These are phyloP conservation scores for Babylonia areolata DNA, from an alignment of 1,140 invertebrate genomes.

Conservation along the genomic window DNA sequence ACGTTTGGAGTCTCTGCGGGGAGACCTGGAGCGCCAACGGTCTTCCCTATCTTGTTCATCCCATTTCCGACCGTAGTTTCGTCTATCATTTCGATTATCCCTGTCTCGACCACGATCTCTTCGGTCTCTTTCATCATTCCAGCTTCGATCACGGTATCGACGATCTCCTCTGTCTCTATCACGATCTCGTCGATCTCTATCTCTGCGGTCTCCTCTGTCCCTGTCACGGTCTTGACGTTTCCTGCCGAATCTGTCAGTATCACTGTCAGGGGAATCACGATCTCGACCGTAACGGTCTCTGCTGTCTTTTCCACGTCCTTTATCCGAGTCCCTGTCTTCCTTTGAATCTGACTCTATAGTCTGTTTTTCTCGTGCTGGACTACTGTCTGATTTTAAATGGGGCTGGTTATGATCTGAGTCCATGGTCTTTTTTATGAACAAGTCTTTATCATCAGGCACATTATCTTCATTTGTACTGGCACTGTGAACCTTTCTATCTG, in stretches of 20 bases:
- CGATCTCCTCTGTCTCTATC: slow-evolving; percentile 23
- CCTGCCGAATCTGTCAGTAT: slow-evolving; percentile 24
- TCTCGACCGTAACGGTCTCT: slow-evolving; percentile 53
- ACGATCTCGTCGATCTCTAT: neutral
- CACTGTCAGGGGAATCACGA: slow-evolving; percentile 23
- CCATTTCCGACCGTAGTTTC: neutral
- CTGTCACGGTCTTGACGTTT: neutral
- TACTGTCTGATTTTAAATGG: neutral
- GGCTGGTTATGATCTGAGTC: neutral
- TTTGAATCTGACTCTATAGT: neutral
- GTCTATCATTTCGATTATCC: slow-evolving; percentile 35
- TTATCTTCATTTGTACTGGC: neutral
- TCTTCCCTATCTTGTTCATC: slow-evolving; percentile 38
- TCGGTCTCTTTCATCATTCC: neutral
- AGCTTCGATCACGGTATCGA: slow-evolving; percentile 28
- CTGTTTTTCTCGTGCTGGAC: neutral
- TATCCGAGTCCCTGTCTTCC: slow-evolving; percentile 5
- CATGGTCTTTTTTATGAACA: neutral
- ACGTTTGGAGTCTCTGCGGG: slow-evolving; percentile 20
- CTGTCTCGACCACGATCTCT: slow-evolving; percentile 40
- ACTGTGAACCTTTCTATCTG: neutral
- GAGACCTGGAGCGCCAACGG: slow-evolving; percentile 32
- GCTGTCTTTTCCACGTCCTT: slow-evolving; percentile 56
- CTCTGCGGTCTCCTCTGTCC: neutral
- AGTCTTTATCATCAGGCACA: neutral